A percentile compares a stretch with the other conserved stretches of the same genome.
These are phyloP conservation scores for Ligdia adustata DNA, from an alignment of 2,888 invertebrate species.

Conservation along the genomic window DNA sequence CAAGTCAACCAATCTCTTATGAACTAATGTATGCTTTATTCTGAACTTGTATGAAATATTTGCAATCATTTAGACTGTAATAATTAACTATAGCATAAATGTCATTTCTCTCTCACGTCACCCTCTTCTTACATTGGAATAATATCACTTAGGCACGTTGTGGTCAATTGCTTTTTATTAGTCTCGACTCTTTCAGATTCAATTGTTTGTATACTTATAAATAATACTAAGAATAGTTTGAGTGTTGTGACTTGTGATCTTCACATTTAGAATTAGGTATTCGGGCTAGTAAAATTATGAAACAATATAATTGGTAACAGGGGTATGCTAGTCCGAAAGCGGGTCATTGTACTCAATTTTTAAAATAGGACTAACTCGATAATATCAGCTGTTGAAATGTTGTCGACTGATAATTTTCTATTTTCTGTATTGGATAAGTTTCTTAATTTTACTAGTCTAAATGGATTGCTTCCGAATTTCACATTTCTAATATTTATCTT, in stretches of 20 bases:
- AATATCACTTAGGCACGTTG: conserved; percentile 12
- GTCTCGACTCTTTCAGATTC: no score
- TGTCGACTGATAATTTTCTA: no score
- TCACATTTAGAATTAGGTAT: conserved; percentile 46
- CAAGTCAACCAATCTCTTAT: no score
- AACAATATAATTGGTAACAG: no score
- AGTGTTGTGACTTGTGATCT: conserved; percentile 55
- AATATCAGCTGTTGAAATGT: no score
- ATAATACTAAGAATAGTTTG: conserved; percentile 2
- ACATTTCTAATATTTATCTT: conserved; percentile 36
- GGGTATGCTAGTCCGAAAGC: no score
- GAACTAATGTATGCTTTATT: not conserved
- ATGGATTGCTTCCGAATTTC: conserved; percentile 50
- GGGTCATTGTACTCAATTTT: no score
- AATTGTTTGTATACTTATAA: conserved; percentile 4
- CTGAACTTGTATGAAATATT: not conserved
- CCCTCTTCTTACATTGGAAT: conserved; percentile 7
- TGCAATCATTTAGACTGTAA: conserved; percentile 1
- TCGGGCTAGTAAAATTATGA: conserved; percentile 45
- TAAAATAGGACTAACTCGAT: no score
- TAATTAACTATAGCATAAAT: conserved; percentile 2
- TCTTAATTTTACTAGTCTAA: conserved; percentile 44
- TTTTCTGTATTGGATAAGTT: no score
- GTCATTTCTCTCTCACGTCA: conserved; percentile 9
- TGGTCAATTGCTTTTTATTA: conserved; percentile 10